Evolutionary conservation across 2,113 vertebrate genomes (phyloP), one percentile per base, ranked within the genome.

Genomic region (Anguilla japonica): DNA sequence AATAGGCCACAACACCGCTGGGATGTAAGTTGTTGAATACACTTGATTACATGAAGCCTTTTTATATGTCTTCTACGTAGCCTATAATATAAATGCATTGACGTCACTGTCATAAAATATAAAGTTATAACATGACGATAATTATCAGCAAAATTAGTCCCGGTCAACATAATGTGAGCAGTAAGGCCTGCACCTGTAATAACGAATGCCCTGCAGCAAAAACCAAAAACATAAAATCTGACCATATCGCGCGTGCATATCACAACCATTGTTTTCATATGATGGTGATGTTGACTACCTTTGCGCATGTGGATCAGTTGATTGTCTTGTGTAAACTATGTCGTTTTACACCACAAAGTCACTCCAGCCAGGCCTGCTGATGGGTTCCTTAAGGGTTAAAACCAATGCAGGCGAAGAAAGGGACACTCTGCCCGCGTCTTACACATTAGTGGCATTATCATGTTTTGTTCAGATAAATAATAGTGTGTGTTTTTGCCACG

Each of bases 351-450:
- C 4, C 26, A 16, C 63, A 71, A 71, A 71, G 26, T 71, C 26
- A 71, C 26, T 75, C n/a, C 1, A 22, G 60, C 20, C 60, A 1
- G 71, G 60, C 26, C 71, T 75, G n/a, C 34, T 75, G 71, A n/a
- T n/a, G 26, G 71, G n/a, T 34, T 75, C n/a, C n/a, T 75, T n/a
- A 75, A 34, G 71, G 71, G 71, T 75, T 75, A 75, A n/a, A 75
- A 75, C n/a, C 71, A 75, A 75, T 26, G 29, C 71, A 75, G 71
- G n/a, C n/a, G 71, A 75, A 75, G 71, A 75, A 34, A 13, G 71
- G n/a, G 9, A 34, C 26, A 29, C 71, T 75, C n/a, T 29, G n/a
- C 60, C 29, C 29, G 34, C 71, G 11, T 34, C n/a, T 75, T 34
- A 75, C 71, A 34, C n/a, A 75, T 34, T n/a, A 75, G 20, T 75